Evolutionary conservation across 1,140 invertebrate genomes (phyloP).

Genomic region (Panagrolaimus sp.): DNA sequence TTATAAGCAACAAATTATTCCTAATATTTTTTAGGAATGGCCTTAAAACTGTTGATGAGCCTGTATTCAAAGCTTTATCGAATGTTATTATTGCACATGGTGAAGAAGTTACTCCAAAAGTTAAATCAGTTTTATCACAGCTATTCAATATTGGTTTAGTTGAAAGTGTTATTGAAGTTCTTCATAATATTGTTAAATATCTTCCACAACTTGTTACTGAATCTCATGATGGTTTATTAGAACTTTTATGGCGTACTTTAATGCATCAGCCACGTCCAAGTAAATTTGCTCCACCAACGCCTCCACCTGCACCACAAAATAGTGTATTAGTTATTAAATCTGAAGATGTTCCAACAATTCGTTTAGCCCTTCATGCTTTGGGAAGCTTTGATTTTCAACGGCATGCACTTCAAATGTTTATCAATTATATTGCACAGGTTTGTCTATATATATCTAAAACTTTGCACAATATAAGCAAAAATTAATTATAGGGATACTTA

Average conservation of each 20-base stretch:
- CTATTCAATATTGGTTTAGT: conserved; percentile 1
- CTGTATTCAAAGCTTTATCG: conserved; percentile 75
- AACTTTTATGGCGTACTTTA: conserved; percentile 32
- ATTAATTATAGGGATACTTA: conserved; percentile 78
- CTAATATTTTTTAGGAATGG: conserved; percentile 68
- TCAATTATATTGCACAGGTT: conserved; percentile 52
- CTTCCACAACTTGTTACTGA: conserved; percentile 79
- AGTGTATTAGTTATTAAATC: conserved; percentile 59
- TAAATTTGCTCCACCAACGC: conserved; percentile 31
- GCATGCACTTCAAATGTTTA: conserved; percentile 58
- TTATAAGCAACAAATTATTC: conserved; percentile 31
- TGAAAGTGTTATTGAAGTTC: conserved; percentile 25
- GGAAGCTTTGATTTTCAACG: conserved; percentile 91
- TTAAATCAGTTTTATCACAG: background rate
- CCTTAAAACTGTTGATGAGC: conserved; percentile 80
- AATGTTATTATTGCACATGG: conserved; percentile 78
- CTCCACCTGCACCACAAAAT: conserved; percentile 41
- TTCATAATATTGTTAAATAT: conserved; percentile 77
- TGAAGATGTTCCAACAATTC: conserved; percentile 74
- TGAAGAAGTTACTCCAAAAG: conserved; percentile 63
- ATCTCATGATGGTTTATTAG: conserved; percentile 77
- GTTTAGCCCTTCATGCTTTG: conserved; percentile 83
- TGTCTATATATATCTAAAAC: conserved; percentile 16
- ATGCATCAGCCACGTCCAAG: conserved; percentile 36
- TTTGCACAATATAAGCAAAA: conserved; percentile 3